These are phyloP conservation scores for Rhopalosiphum maidis DNA, from an alignment of 1,140 invertebrate genomes.

Conservation along the genomic window DNA sequence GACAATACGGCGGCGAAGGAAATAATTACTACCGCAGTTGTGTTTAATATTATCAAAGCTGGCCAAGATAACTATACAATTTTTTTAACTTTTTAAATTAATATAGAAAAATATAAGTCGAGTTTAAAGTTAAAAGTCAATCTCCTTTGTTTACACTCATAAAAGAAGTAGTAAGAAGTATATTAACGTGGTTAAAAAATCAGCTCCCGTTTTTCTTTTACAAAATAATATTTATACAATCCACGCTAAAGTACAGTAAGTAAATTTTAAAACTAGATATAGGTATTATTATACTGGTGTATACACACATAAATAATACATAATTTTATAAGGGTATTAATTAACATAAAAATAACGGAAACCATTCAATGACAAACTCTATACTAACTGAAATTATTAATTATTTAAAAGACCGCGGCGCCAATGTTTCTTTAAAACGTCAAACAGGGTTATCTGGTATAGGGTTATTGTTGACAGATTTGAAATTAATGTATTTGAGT, in stretches of 20 bases:
- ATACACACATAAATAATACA: background rate
- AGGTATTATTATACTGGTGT: too few species aligned
- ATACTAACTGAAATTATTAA: background rate
- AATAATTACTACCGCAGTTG: background rate
- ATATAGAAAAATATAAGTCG: background rate
- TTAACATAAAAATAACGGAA: background rate
- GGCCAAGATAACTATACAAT: background rate
- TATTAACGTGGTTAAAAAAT: background rate
- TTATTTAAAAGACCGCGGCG: background rate
- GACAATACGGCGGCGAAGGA: background rate
- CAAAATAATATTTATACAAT: background rate
- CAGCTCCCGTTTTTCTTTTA: background rate
- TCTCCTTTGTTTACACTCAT: background rate
- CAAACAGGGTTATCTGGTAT: background rate
- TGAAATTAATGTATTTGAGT: background rate
- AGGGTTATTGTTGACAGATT: background rate
- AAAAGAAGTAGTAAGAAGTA: background rate
- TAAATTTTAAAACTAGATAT: background rate
- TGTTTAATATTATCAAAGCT: background rate
- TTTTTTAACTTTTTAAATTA: background rate
- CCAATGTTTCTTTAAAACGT: background rate
- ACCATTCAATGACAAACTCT: background rate
- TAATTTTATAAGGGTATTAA: background rate
- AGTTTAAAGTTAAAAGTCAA: background rate
- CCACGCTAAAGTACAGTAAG: background rate